Base-by-base conservation (phyloP, 2,888 invertebrate genomes). In the Drosophila prolongata region DNA sequence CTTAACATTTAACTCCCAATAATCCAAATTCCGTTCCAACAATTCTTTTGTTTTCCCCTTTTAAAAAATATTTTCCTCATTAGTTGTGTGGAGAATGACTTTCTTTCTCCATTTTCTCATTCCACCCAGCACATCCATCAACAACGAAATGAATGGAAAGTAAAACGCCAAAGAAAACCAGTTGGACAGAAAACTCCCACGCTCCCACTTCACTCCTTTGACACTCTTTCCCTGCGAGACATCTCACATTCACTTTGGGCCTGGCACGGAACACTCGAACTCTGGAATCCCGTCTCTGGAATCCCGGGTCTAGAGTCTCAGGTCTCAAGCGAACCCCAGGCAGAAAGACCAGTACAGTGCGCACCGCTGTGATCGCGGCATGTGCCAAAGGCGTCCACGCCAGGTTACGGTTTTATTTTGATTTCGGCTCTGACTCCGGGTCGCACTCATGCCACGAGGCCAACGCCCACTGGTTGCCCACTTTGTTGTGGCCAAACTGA, bases 341-440 rank as follows among this genome's bases (percentile, higher is more conserved):
- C 78, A 72, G 69, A 86, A 75, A 72, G 77, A 64, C 62, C 62
- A 60, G 62, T 37, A 30, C 62, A 42, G 81, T 79, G 75, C 58
- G 56, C 82, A 75, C 87, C 59, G 87, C 72, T 83, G 83, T 87
- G 83, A 87, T 80, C 87, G 79, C 83, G 87, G 85, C 83, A 87
- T 83, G 83, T 83, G 83, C 83, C 85, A 77, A 84, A 83, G 76
- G 64, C 77, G 66, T 68, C 58, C 74, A 56, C 61, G 53, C 69
- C 61, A 30, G 68, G 60, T 38, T 56, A 66, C 58, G 55, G 53
- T 13, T 47, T 38, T 43, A 58, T 52, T 66, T 46, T 53, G 66
- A 66, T 66, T 65, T 38, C 52, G 34, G n/a, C 46, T 46, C 53
- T 11, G 47, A 11, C 53, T 44, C 38, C 6, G 44, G n/a, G 38